Conservation (phyloP, 2,888 invertebrate genomes). For the Ophioninae sp. region DNA sequence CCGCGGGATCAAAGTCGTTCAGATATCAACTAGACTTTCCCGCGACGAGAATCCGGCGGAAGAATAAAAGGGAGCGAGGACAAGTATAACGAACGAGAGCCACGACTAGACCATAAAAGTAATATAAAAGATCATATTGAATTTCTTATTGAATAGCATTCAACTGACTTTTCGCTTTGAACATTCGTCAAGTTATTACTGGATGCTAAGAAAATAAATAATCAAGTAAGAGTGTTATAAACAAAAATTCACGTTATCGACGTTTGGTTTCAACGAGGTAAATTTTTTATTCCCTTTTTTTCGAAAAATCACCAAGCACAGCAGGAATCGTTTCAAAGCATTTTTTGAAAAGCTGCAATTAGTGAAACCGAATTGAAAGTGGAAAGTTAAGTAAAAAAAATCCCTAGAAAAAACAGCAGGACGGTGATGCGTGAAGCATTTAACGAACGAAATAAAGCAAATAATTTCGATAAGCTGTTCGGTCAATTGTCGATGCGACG, state of each 20-base stretch:
- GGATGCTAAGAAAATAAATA: not conserved
- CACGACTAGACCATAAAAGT: conserved; percentile 16
- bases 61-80: not conserved
- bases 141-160: no score
- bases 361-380: no score
- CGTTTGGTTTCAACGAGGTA: no score
- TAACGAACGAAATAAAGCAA: not conserved
- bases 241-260: no score
- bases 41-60: conserved; percentile 5
- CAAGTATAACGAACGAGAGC: not conserved
- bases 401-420: no score
- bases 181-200: not conserved
- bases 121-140: not conserved
- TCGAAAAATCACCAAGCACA: no score
- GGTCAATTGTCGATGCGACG: conserved; percentile 33
- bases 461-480: conserved; percentile 10
- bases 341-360: no score
- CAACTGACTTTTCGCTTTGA: not conserved
- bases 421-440: not conserved
- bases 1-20: not conserved
- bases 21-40: conserved; percentile 8
- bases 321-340: no score
- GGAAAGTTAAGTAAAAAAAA: no score
- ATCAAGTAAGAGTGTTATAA: no score
- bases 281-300: no score